phyloP scores from a whole-genome alignment of 2,888 invertebrate genomes.

The Lampropteryx suffumata region DNA sequence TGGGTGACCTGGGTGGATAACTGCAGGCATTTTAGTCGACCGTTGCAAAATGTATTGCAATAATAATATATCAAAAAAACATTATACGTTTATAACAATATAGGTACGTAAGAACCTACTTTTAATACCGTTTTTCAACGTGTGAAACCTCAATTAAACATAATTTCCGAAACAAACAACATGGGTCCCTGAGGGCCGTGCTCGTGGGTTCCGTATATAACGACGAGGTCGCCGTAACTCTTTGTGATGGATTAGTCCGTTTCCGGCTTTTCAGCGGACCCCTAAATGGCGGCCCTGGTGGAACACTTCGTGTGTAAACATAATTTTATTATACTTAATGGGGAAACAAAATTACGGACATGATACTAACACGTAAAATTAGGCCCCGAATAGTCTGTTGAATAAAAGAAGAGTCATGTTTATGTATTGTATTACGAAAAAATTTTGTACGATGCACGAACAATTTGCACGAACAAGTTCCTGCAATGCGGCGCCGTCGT shows the following conservation, averaged over 20 bases:
- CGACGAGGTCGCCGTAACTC: constrained; percentile 59
- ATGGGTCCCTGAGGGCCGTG: constrained; percentile 13
- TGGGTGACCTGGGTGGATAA: no score
- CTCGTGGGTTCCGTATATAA: constrained; percentile 53
- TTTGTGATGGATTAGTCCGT: constrained; percentile 70
- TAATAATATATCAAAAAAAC: no score
- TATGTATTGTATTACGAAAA: no score
- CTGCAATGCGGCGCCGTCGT: no score
- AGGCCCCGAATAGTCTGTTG: no score
- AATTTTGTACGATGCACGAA: no score
- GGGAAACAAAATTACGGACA: background rate
- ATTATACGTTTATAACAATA: no score
- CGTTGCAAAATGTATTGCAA: no score
- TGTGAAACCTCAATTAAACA: constrained; percentile 28
- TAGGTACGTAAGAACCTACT: constrained; percentile 7
- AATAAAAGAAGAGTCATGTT: no score
- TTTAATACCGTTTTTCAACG: constrained; percentile 19
- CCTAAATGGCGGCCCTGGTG: constrained; percentile 52
- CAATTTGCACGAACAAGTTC: no score
- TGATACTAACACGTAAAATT: no score
- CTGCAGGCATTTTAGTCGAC: no score
- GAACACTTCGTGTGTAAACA: constrained; percentile 26
- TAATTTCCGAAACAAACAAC: constrained; percentile 29
- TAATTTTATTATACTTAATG: constrained; percentile 13
- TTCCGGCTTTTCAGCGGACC: constrained; percentile 73